Conservation (phyloP, 2,797 vertebrate genomes). For the Gymnoscopelus microlampas region DNA sequence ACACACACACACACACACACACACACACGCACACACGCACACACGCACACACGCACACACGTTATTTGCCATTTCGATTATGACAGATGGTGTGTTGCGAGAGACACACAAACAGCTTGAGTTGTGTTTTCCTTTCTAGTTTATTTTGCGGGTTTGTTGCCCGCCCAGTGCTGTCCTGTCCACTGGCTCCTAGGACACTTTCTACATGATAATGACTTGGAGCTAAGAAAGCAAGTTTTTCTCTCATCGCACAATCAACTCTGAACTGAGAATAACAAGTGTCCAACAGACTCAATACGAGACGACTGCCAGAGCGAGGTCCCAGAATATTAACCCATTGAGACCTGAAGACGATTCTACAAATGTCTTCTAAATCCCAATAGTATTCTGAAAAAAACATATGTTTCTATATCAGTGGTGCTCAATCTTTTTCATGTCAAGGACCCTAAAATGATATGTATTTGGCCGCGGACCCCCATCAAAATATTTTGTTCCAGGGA, state of each 20-base stretch:
- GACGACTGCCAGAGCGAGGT: slow-evolving; percentile 25
- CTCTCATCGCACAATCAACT: slow-evolving; percentile 57
- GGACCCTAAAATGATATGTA: no score
- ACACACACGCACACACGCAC: background rate
- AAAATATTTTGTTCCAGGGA: no score
- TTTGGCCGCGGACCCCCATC: no score
- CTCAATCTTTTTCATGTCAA: no score
- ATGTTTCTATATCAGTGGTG: no score
- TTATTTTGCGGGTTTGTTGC: slow-evolving; percentile 27
- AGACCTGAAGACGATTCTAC: no score
- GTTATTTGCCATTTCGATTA: slow-evolving; percentile 1
- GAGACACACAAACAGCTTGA: slow-evolving; percentile 49
- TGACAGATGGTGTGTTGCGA: slow-evolving; percentile 58
- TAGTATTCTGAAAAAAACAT: no score
- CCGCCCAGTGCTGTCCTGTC: slow-evolving; percentile 51
- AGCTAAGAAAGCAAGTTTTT: slow-evolving; percentile 55
- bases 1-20: slow-evolving; percentile 59
- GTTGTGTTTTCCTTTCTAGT: background rate
- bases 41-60: slow-evolving; percentile 44
- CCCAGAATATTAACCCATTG: slow-evolving; percentile 8
- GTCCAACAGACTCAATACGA: slow-evolving; percentile 28
- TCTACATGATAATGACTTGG: slow-evolving; percentile 53
- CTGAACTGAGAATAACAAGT: slow-evolving; percentile 52
- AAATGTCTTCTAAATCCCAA: no score
- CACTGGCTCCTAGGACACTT: slow-evolving; percentile 36